These are phyloP conservation scores for Lasioglossum malachurum DNA, from an alignment of 2,888 invertebrate species.

Conservation along the genomic window DNA sequence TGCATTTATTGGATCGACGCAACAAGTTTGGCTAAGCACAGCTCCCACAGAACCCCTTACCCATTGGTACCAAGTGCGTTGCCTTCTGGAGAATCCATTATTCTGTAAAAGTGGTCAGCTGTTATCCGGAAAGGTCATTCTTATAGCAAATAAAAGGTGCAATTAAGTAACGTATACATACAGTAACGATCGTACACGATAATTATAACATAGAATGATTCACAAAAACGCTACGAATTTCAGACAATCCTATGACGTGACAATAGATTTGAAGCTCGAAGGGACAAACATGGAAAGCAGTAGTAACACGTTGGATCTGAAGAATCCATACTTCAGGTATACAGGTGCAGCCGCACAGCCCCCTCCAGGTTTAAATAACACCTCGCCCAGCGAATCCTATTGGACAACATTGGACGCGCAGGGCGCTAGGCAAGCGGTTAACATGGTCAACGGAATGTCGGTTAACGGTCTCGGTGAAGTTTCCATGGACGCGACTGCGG, in stretches of 20 bases:
- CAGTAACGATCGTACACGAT: not conserved
- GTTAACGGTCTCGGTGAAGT: slow-evolving; percentile 91
- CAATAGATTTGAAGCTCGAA: slow-evolving; percentile 96
- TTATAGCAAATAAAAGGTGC: slow-evolving; percentile 96
- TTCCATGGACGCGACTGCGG: slow-evolving; percentile 89
- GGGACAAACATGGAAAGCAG: slow-evolving; percentile 93
- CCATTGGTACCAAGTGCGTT: slow-evolving; percentile 99
- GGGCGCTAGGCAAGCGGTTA: slow-evolving; percentile 88
- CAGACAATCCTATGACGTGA: slow-evolving; percentile 99
- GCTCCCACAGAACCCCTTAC: slow-evolving; percentile 99
- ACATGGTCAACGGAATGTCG: slow-evolving; percentile 91
- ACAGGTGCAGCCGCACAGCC: slow-evolving; percentile 96
- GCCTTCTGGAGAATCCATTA: slow-evolving; percentile 96
- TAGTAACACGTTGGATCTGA: slow-evolving; percentile 97
- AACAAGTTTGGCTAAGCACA: slow-evolving; percentile 98
- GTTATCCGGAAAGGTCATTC: slow-evolving; percentile 93
- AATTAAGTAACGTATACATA: not conserved
- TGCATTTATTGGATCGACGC: slow-evolving; percentile 95
- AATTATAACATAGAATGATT: not conserved
- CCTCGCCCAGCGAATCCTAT: slow-evolving; percentile 97
- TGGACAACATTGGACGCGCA: slow-evolving; percentile 95
- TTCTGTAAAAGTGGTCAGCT: slow-evolving; percentile 97
- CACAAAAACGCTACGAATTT: slow-evolving; percentile 56
- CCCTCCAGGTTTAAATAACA: slow-evolving; percentile 95
- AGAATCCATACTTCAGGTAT: slow-evolving; percentile 99